Percentiles rank a stretch among this genome's conserved stretches.
These are phyloP conservation scores for Betta splendens DNA, from an alignment of 2,797 vertebrate genomes.

Conservation along the genomic window DNA sequence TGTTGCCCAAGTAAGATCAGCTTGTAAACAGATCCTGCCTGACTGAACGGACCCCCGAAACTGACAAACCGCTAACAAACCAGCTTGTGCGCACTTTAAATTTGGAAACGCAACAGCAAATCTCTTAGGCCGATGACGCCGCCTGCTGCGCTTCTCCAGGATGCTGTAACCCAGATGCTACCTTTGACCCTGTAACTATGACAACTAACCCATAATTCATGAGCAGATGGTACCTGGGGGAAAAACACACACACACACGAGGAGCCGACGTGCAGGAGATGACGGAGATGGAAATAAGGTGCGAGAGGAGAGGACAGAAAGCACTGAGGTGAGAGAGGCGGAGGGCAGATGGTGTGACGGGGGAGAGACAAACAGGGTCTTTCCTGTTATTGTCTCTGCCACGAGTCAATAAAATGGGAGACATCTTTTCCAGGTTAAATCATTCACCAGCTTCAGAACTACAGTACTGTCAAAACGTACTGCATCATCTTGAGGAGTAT, in stretches of 20 bases:
- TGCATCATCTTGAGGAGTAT: background rate
- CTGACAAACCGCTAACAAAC: no score
- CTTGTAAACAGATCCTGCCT: background rate
- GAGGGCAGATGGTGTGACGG: conserved; percentile 31
- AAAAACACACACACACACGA: conserved; percentile 18
- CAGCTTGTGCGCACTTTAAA: background rate
- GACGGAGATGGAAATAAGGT: conserved; percentile 32
- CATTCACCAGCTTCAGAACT: background rate
- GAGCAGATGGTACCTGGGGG: conserved; percentile 26
- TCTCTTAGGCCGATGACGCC: background rate
- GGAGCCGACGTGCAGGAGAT: conserved; percentile 15
- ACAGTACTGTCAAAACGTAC: background rate
- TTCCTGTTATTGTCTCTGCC: background rate
- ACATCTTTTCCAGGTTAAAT: background rate
- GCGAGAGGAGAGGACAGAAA: conserved; percentile 6
- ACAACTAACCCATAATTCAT: conserved; percentile 27
- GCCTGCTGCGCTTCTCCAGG: conserved; percentile 1
- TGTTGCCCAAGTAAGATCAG: background rate
- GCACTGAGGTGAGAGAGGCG: conserved; percentile 7
- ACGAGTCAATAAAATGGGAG: background rate
- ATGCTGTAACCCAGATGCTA: conserved; percentile 5
- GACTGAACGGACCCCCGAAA: background rate
- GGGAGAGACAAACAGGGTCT: conserved; percentile 8
- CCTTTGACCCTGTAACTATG: conserved; percentile 47
- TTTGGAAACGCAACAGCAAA: conserved; percentile 1